Evolutionary conservation across 2,888 invertebrate genomes (phyloP).

Genomic region (Eugnorisma glareosa): DNA sequence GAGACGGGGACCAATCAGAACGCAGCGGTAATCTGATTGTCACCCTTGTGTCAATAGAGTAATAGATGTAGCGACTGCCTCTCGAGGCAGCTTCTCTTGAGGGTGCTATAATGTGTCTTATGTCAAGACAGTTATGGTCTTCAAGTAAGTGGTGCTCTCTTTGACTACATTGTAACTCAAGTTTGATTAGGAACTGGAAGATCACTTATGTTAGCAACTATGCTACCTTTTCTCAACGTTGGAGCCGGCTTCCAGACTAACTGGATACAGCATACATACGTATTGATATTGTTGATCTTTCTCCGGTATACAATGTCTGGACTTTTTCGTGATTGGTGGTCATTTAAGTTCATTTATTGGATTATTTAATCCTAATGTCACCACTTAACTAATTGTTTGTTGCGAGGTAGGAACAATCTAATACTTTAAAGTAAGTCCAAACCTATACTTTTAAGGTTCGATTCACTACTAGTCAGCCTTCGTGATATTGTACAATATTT

Average conservation of each 20-base stretch:
- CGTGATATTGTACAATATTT: too few species aligned
- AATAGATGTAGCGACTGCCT: conserved; percentile 56
- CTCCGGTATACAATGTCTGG: conserved; percentile 10
- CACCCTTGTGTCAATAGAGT: conserved; percentile 76
- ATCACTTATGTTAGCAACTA: background rate
- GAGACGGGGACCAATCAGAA: conserved; percentile 79
- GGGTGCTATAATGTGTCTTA: conserved; percentile 38
- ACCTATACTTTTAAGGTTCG: too few species aligned
- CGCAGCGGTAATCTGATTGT: conserved; percentile 79
- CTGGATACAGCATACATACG: background rate
- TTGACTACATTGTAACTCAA: conserved; percentile 8
- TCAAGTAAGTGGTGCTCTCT: background rate
- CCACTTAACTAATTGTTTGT: background rate
- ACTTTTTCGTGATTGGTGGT: background rate
- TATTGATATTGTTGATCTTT: background rate
- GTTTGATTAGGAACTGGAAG: background rate
- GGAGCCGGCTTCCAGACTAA: background rate
- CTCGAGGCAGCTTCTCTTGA: conserved; percentile 13
- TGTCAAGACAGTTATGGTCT: conserved; percentile 27
- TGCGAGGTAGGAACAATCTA: background rate
- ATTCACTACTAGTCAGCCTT: too few species aligned
- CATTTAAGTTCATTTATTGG: background rate
- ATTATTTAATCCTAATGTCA: background rate
- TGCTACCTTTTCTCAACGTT: background rate
- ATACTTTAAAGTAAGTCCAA: too few species aligned